Evolutionary conservation across 2,888 invertebrate genomes (phyloP).

Genomic region (Eurytoma californica): DNA sequence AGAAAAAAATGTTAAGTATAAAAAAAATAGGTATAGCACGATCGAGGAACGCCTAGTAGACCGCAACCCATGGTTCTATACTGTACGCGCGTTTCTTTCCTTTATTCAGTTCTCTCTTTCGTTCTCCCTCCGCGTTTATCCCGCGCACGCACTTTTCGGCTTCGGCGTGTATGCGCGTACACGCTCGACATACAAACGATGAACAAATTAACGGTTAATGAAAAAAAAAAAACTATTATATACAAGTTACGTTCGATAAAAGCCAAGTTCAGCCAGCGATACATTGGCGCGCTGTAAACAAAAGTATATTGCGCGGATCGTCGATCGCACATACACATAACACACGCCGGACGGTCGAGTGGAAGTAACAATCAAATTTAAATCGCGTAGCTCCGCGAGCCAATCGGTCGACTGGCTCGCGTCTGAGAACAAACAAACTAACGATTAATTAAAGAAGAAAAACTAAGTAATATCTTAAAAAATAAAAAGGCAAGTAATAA

Average conservation of each 20-base stretch:
- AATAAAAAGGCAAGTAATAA: neutral
- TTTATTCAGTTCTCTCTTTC: neutral
- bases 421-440: neutral
- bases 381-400: constrained; percentile 14
- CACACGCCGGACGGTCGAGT: constrained; percentile 15
- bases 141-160: neutral
- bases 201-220: constrained; percentile 10
- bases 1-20: neutral
- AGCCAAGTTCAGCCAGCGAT: constrained; percentile 32
- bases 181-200: neutral
- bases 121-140: neutral
- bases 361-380: constrained; percentile 39
- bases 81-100: constrained; percentile 26
- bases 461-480: neutral
- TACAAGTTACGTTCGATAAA: constrained; percentile 46
- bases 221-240: neutral
- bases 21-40: constrained; percentile 25
- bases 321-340: constrained; percentile 30
- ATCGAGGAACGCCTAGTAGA: constrained; percentile 55
- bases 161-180: constrained; percentile 13
- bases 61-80: constrained; percentile 1
- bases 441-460: neutral
- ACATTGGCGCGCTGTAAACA: constrained; percentile 34
- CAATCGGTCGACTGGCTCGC: neutral
- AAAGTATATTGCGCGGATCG: constrained; percentile 18